A percentile compares a stretch with the other conserved stretches of the same genome.
Conservation (phyloP, 2,888 invertebrate species). For the Panzeria rudis region DNA sequence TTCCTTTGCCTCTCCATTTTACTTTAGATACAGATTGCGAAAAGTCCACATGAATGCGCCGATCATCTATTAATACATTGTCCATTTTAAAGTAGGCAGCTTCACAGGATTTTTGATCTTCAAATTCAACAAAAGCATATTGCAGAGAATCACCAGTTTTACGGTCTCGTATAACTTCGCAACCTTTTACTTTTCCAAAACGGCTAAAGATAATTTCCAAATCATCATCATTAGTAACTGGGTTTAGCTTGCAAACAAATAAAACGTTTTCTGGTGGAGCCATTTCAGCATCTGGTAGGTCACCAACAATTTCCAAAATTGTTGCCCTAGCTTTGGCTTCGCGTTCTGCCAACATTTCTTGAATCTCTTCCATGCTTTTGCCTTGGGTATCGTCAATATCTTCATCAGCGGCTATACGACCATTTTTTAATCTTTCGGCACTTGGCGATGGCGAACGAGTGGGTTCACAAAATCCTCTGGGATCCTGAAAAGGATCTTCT, state of each 20-base stretch:
- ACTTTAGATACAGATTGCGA: slow-evolving; percentile 99
- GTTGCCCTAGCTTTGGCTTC: slow-evolving; percentile 99
- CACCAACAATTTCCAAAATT: slow-evolving; percentile 98
- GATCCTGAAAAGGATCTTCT: slow-evolving; percentile 98
- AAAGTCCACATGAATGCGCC: slow-evolving; percentile 99
- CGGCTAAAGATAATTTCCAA: slow-evolving; percentile 98
- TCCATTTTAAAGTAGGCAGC: slow-evolving; percentile 99
- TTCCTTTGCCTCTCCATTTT: slow-evolving; percentile 94
- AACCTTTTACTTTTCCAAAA: slow-evolving; percentile 96
- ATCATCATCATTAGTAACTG: slow-evolving; percentile 98
- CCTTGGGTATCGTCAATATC: slow-evolving; percentile 95
- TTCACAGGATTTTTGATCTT: slow-evolving; percentile 95
- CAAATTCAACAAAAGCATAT: slow-evolving; percentile 99
- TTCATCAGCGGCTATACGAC: slow-evolving; percentile 96
- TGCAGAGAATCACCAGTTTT: slow-evolving; percentile 97
- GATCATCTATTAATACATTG: slow-evolving; percentile 99
- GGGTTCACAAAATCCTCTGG: slow-evolving; percentile 90
- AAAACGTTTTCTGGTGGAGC: slow-evolving; percentile 99
- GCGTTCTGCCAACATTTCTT: slow-evolving; percentile 93
- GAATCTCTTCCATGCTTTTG: slow-evolving; percentile 92
- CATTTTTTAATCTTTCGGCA: slow-evolving; percentile 91
- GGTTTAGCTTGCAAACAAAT: slow-evolving; percentile 99
- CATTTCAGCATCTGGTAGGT: slow-evolving; percentile 98
- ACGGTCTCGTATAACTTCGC: slow-evolving; percentile 98
- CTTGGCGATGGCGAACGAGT: slow-evolving; percentile 95